phyloP scores from a whole-genome alignment of 2,797 vertebrate species.

The Oreortyx pictus region DNA sequence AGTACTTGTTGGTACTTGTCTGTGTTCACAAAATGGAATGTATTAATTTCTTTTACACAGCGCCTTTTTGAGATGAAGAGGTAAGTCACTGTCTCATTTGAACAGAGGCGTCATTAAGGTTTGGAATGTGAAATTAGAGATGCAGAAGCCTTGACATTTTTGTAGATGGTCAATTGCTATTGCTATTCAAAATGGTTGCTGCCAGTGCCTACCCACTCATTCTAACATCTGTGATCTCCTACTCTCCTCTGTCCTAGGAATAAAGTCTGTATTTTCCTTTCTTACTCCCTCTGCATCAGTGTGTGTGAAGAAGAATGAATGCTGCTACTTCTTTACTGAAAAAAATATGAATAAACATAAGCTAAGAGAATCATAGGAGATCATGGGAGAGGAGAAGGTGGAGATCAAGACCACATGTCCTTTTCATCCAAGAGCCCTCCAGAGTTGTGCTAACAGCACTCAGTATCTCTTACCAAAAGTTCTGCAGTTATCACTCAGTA shows the following conservation, averaged over 20 bases:
- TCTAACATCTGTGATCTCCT: background rate
- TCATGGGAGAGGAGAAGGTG: background rate
- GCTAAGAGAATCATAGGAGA: background rate
- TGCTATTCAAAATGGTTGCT: background rate
- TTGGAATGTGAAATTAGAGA: background rate
- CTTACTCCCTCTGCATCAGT: background rate
- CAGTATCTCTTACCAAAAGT: background rate
- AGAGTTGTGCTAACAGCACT: background rate
- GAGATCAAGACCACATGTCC: background rate
- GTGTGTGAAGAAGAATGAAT: background rate
- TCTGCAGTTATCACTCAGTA: too few species aligned
- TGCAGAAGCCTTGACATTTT: background rate
- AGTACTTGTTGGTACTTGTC: background rate
- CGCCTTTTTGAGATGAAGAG: background rate
- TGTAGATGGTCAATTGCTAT: background rate
- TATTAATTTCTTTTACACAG: background rate
- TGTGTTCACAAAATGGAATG: background rate
- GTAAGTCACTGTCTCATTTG: background rate
- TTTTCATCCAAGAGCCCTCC: background rate
- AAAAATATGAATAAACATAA: fast-evolving
- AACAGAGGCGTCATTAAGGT: background rate
- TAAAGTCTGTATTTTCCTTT: background rate
- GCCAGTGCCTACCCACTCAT: background rate
- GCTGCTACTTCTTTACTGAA: background rate
- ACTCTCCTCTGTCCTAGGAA: background rate